phyloP scores from a whole-genome alignment of 2,113 vertebrate species.

The Dryoscopus gambensis region DNA sequence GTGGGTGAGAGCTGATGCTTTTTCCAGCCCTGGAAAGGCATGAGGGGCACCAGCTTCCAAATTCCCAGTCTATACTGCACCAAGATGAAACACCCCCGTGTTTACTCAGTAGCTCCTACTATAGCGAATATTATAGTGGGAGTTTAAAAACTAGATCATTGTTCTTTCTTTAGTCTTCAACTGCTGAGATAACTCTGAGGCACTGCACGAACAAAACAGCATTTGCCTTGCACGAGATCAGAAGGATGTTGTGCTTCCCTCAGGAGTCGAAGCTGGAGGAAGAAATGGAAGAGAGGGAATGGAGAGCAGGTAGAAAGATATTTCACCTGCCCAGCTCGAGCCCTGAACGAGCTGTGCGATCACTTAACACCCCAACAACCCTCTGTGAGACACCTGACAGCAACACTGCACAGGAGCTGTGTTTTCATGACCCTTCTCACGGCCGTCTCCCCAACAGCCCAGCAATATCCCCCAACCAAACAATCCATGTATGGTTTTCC shows the following conservation, averaged over 20 bases:
- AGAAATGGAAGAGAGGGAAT: not conserved
- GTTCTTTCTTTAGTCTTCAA: not conserved
- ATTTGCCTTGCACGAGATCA: not conserved
- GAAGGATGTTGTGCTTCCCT: not conserved
- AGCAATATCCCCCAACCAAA: constrained; percentile 5
- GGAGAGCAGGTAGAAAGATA: not conserved
- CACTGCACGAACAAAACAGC: not conserved
- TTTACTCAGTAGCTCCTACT: not conserved
- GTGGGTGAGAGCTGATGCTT: constrained; percentile 8
- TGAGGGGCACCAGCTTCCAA: not conserved
- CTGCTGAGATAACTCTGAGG: not conserved
- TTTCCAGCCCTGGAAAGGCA: not conserved
- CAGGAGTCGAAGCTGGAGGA: not conserved
- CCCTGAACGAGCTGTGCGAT: not conserved
- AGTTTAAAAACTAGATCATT: not conserved
- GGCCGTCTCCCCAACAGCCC: not conserved
- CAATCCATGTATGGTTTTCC: constrained; percentile 54
- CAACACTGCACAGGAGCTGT: not conserved
- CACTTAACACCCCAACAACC: not conserved
- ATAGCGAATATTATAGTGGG: not conserved
- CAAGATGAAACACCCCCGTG: not conserved
- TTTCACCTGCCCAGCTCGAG: not conserved
- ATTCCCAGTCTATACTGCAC: not conserved
- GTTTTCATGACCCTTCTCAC: not conserved
- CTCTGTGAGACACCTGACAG: not conserved